Evolutionary conservation across 2,797 vertebrate species (phyloP), one percentile per base, ranked within the genome.

Genomic region (Phalanger gymnotis): DNA sequence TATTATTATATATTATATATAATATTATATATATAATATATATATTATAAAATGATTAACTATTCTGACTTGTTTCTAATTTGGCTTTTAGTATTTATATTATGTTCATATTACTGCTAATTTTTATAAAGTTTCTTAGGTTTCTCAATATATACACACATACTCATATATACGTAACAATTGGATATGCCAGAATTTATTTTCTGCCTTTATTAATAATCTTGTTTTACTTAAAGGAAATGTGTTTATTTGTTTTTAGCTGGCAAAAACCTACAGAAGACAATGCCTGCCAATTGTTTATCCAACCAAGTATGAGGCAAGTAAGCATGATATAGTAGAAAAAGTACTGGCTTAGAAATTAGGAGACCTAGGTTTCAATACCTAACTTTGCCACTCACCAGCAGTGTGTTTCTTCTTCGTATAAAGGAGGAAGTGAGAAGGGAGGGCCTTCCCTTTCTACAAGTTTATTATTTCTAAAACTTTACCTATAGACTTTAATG

Each of bases 231-330:
- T 40, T 54, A 91, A 73, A 16, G 9, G 95, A 11, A 30, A 40
- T 31, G 66, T 81, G n/a, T 73, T 40, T 81, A 22, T 47, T 40
- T 81, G n/a, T 47, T 55, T 95, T 90, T 58, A 92, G 54, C 22
- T 92, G 31, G 90, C 31, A 52, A 96, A 97, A 51, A n/a, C n/a
- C 34, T 54, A 55, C 31, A 47, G 47, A 94, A 91, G 14, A 66
- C 13, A 54, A 0, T 4, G 25, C 90, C 81, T 96, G 34, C 56
- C 51, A 55, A 87, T 53, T 61, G 2, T 90, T 34, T 90, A 73
- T 91, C 47, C 53, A 52, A 92, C 91, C 53, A 5, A 73, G 47
- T 34, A 25, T 40, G 54, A 91, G 53, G 22, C 57, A 53, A 92
- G 27, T 57, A 22, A n/a, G 2, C 3, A 2, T 27, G 25, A 2